Base-by-base conservation (phyloP, 2,113 vertebrate genomes). In the Cynocephalus volans region DNA sequence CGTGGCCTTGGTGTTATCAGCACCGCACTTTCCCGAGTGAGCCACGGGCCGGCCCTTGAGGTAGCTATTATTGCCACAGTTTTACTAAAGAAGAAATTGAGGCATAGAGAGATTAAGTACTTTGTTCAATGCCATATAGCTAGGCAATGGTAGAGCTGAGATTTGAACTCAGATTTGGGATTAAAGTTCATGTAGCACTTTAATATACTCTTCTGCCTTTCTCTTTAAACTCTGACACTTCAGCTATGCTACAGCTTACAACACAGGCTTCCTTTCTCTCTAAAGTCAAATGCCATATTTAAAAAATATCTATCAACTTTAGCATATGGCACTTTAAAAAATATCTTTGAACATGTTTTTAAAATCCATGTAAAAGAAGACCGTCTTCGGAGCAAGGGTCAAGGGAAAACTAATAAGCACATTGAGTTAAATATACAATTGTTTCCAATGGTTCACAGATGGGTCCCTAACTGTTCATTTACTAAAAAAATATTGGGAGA, bases 301-400 rank as follows among this genome's bases (percentile, higher is more conserved):
- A 54, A 73, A 79, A 84, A 69, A 67, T 58, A 36, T 45, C 50
- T 75, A 65, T 72, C 64, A 45, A 58, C 1, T 11, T 89, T 88
- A 75, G 60, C 19, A 84, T 24, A 82, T 54, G 26, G 31, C 45
- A 77, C 28, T 87, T 83, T 82, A 83, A 33, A 88, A 97, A 93
- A 73, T 65, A 93, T 89, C 69, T 94, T 76, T 67, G 14, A 92
- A 76, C 26, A 19, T 52, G 48, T 86, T 90, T 33, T 96, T 93
- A 86, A 90, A 64, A 96, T 48, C 23, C n/a, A 80, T 17, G 6
- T 72, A 72, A 79, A 84, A 92, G 54, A 69, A 52, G 21, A 64
- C 17, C 70, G 48, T 58, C 67, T 67, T 89, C 70, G 90, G 33
- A 70, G 19, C 28, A 96, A 76, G 45, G 45, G 72, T 56, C 23